Base-by-base conservation (phyloP, 2,113 vertebrate species). In the Sinosuthora webbiana region DNA sequence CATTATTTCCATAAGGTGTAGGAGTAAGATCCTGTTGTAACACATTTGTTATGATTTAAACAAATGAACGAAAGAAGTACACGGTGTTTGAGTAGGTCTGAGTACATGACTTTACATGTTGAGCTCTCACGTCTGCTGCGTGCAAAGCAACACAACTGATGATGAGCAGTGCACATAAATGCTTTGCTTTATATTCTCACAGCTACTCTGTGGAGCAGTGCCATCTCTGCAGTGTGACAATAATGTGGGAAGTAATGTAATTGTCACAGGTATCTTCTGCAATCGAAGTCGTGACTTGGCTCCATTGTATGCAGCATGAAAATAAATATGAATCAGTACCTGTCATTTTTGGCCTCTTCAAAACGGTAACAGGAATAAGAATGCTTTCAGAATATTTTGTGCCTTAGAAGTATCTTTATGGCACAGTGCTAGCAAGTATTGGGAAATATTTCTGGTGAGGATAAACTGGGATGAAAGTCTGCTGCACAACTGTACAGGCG, bases 1-100 rank as follows among this genome's bases (percentile, higher is more conserved):
- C 82, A 73, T 88, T 80, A 93, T 91, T 95, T 88, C 68, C 71
- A 70, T 81, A 83, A 85, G 13, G 60, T 92, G 92, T 96, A 90
- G 82, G 94, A 96, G 94, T 86, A 67, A 71, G 83, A 86, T 95
- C 92, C 79, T 95, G 90, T 96, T 68, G 79, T 70, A 94, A 95
- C 95, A 92, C 90, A 96, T 96, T 93, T 47, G 83, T 71, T 92
- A 87, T 73, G 47, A 82, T 55, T 93, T 90, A 93, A 83, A 88
- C 91, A 95, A 92, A 94, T 88, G 60, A 91, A 63, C 2, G 5
- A 37, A 49, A 55, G 63, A 88, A 80, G 63, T 67, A 68, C 60
- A 11, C 2, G 13, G 50, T 78, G 83, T 90, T 91, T 87, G 93
- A 87, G 87, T 93, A 88, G 79, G 68, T 56, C 56, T 49, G 68